A percentile compares a stretch with the other conserved stretches of the same genome.
Evolutionary conservation across 2,797 vertebrate species (phyloP).

Genomic region (Peromyscus aztecus): DNA sequence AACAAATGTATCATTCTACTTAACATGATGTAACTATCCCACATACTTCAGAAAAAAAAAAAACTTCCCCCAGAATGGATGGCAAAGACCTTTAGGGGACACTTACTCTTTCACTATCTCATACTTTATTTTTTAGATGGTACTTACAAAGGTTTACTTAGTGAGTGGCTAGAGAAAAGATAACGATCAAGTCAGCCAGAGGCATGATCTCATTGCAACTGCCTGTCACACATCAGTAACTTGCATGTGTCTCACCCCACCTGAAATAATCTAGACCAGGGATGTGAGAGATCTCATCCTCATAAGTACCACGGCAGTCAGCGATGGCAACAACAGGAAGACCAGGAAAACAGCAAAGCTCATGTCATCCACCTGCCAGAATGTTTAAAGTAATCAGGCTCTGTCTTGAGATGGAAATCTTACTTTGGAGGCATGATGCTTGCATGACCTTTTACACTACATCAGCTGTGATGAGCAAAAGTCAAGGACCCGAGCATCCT

Average conservation of each 20-base stretch:
- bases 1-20: too few relatives aligned
- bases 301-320: slow-evolving; percentile 37
- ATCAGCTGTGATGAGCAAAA: slow-evolving; percentile 37
- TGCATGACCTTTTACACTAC: neutral
- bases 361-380: slow-evolving; percentile 49
- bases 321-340: slow-evolving; percentile 62
- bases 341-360: slow-evolving; percentile 66
- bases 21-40: too few relatives aligned
- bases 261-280: slow-evolving; percentile 47
- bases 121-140: neutral
- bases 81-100: too few relatives aligned
- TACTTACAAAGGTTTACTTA: slow-evolving; percentile 55
- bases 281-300: neutral
- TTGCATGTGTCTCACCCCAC: slow-evolving; percentile 4
- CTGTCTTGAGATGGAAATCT: neutral
- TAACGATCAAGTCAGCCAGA: slow-evolving; percentile 64
- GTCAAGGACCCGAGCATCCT: neutral
- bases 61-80: too few relatives aligned
- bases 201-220: slow-evolving; percentile 65
- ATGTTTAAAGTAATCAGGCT: slow-evolving; percentile 66
- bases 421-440: slow-evolving; percentile 37
- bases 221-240: neutral
- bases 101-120: too few relatives aligned
- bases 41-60: too few relatives aligned
- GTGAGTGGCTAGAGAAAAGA: slow-evolving; percentile 58